Conservation (phyloP, 2,888 invertebrate genomes). For the Villa cingulata region DNA sequence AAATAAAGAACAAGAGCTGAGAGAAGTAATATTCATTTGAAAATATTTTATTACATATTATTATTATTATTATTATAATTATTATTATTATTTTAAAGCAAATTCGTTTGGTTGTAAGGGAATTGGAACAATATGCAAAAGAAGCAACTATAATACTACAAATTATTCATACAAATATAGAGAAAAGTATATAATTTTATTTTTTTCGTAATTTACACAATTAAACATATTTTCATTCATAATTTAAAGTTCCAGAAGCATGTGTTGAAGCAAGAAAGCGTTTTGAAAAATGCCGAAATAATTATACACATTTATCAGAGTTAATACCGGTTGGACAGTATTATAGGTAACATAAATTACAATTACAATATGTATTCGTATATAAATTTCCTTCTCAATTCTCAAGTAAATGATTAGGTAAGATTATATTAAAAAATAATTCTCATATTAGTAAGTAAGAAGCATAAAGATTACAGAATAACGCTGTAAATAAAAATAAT, state of each 20-base stretch:
- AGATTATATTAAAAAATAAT: no score
- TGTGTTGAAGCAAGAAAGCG: slow-evolving; percentile 49
- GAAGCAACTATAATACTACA: slow-evolving; percentile 69
- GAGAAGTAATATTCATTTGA: slow-evolving; percentile 48
- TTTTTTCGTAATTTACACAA: not conserved
- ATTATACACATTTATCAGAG: slow-evolving; percentile 48
- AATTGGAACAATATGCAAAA: slow-evolving; percentile 63
- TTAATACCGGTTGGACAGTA: slow-evolving; percentile 65
- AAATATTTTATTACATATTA: no score
- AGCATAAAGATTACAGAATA: no score
- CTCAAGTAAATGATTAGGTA: no score
- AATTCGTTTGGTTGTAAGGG: slow-evolving; percentile 24
- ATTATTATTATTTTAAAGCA: slow-evolving; percentile 1
- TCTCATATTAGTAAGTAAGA: no score
- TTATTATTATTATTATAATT: not conserved
- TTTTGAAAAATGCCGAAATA: slow-evolving; percentile 50
- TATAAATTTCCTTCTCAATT: slow-evolving; percentile 9
- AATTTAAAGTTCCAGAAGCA: slow-evolving; percentile 42
- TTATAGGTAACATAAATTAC: slow-evolving; percentile 45
- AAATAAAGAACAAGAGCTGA: slow-evolving; percentile 61
- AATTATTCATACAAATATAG: slow-evolving; percentile 62
- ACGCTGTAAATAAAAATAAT: no score
- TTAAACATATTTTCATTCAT: no score
- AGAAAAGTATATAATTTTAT: slow-evolving; percentile 43
- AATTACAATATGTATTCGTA: no score